Conservation (phyloP, 2,797 vertebrate species). For the Bovichtus diacanthus region DNA sequence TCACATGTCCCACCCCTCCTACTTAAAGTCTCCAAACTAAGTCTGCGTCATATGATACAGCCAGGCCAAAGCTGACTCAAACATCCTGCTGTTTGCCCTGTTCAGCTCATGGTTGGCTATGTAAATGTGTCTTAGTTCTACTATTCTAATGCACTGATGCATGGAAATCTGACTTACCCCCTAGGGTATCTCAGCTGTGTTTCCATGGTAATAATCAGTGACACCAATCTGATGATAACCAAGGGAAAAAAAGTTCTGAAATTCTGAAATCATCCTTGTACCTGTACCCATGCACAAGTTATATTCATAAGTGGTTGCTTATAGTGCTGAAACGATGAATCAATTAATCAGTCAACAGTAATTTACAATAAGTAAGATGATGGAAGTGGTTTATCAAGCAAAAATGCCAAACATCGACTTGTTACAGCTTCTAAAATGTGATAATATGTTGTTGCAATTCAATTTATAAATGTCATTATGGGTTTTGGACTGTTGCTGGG, state of each 20-base stretch:
- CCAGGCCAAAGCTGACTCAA: conserved; percentile 36
- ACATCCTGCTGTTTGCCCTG: conserved; percentile 15
- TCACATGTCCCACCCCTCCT: conserved; percentile 40
- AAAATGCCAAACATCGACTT: neutral
- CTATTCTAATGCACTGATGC: conserved; percentile 5
- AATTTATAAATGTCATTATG: neutral
- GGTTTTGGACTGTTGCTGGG: too few relatives aligned
- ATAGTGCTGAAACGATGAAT: neutral
- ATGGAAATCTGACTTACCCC: conserved; percentile 1
- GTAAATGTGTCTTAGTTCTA: neutral
- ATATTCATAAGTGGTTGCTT: neutral
- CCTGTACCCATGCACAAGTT: neutral
- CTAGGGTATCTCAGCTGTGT: neutral
- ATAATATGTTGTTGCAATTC: neutral
- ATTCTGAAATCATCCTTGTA: neutral
- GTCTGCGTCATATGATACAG: conserved; percentile 26
- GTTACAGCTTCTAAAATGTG: neutral
- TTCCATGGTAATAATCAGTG: conserved; percentile 29
- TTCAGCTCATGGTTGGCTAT: neutral
- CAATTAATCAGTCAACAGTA: neutral
- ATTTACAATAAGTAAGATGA: neutral
- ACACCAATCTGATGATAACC: conserved; percentile 13
- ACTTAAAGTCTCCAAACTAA: conserved; percentile 30
- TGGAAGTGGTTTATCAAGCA: neutral
- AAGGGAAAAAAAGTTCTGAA: too few relatives aligned